A percentile compares a stretch with the other conserved stretches of the same genome.
These are phyloP conservation scores for Calycopis cecrops DNA, from an alignment of 1,140 invertebrate species.

Conservation along the genomic window DNA sequence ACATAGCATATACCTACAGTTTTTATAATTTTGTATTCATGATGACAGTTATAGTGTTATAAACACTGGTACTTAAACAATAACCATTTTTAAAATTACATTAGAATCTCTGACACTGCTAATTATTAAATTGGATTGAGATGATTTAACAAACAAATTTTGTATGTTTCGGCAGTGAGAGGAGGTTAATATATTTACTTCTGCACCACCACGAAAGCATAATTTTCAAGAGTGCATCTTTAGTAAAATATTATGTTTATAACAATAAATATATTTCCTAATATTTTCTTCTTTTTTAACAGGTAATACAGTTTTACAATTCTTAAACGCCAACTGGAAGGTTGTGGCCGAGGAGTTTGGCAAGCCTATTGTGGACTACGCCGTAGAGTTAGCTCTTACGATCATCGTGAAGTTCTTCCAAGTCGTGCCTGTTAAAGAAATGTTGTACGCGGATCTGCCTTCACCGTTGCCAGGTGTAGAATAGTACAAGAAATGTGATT, in stretches of 20 bases:
- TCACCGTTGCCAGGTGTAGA: not conserved
- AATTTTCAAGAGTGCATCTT: too few species aligned
- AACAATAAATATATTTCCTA: not conserved
- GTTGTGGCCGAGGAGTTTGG: constrained; percentile 60
- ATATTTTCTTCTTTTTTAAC: constrained; percentile 21
- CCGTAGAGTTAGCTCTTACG: constrained; percentile 51
- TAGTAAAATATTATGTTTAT: not conserved
- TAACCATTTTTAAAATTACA: too few species aligned
- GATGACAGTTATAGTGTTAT: too few species aligned
- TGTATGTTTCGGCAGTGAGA: too few species aligned
- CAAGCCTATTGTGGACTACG: constrained; percentile 60
- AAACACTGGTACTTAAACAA: too few species aligned
- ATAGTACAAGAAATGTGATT: not conserved
- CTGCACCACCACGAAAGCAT: too few species aligned
- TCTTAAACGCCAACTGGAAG: constrained; percentile 63
- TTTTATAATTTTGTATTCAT: too few species aligned
- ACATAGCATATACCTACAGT: too few species aligned
- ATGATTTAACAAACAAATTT: too few species aligned
- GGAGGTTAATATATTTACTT: too few species aligned
- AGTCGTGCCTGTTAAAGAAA: constrained; percentile 52
- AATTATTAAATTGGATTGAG: too few species aligned
- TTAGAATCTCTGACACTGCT: too few species aligned
- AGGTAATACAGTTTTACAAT: constrained; percentile 53
- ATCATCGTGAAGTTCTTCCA: constrained; percentile 61
- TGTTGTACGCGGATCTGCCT: constrained; percentile 52